These are phyloP conservation scores for Chrysoperla carnea DNA, from an alignment of 1,140 invertebrate species.

Conservation along the genomic window DNA sequence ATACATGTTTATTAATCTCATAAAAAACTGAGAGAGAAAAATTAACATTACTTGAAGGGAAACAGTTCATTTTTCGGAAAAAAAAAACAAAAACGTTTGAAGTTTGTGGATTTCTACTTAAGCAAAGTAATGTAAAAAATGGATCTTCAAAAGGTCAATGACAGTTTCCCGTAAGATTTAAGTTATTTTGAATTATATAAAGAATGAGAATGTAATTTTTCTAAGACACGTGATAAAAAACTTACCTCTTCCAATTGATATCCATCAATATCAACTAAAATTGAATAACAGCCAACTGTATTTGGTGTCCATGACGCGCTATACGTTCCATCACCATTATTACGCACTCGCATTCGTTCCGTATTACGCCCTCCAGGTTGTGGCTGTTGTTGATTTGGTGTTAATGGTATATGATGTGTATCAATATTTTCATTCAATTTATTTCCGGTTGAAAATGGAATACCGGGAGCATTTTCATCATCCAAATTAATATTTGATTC, in stretches of 20 bases:
- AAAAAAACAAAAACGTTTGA: too few species aligned
- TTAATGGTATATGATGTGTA: too few species aligned
- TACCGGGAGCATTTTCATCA: background rate
- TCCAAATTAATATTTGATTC: background rate
- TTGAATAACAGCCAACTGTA: slow-evolving; percentile 72
- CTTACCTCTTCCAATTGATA: slow-evolving; percentile 63
- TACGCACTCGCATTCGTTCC: slow-evolving; percentile 69
- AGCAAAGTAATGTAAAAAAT: too few species aligned
- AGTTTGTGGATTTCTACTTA: too few species aligned
- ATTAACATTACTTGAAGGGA: too few species aligned
- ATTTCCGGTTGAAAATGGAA: background rate
- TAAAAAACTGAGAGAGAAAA: too few species aligned
- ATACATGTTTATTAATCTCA: too few species aligned
- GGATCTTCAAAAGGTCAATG: too few species aligned
- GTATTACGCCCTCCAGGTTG: slow-evolving; percentile 35
- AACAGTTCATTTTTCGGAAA: too few species aligned
- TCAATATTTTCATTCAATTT: background rate
- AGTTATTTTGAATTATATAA: too few species aligned
- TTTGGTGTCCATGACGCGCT: slow-evolving; percentile 84
- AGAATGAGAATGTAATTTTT: too few species aligned
- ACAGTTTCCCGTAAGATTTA: too few species aligned
- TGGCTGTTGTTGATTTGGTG: slow-evolving; percentile 19
- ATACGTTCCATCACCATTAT: slow-evolving; percentile 76
- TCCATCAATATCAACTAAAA: slow-evolving; percentile 77
- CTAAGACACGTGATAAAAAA: background rate